These are phyloP conservation scores for Anoplopoma fimbria DNA, from an alignment of 2,113 vertebrate genomes.

Conservation along the genomic window DNA sequence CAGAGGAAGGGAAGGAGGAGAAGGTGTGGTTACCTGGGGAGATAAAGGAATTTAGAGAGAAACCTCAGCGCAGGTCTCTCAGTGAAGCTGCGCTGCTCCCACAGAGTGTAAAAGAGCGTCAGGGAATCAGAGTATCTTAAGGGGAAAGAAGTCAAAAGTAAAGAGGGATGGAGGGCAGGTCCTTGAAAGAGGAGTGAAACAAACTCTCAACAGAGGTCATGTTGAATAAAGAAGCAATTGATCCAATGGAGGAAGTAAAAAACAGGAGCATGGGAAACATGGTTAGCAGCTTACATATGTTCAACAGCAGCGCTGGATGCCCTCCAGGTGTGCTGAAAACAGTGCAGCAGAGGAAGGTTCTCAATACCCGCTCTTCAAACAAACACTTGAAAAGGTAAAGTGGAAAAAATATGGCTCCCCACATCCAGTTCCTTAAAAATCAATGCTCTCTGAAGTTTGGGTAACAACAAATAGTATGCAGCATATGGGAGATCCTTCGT, in stretches of 20 bases:
- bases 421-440: slow-evolving; percentile 58
- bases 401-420: slow-evolving; percentile 54
- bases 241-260: slow-evolving; percentile 55
- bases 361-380: slow-evolving; percentile 60
- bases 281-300: slow-evolving; percentile 65
- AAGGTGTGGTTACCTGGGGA: slow-evolving; percentile 77
- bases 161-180: slow-evolving; percentile 53
- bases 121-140: slow-evolving; percentile 25
- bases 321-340: slow-evolving; percentile 72
- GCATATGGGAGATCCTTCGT: slow-evolving; percentile 44
- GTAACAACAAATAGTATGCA: slow-evolving; percentile 49
- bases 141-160: slow-evolving; percentile 50
- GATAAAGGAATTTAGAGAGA: slow-evolving; percentile 56
- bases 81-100: slow-evolving; percentile 49
- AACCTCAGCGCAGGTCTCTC: slow-evolving; percentile 24
- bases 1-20: slow-evolving; percentile 22
- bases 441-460: slow-evolving; percentile 64
- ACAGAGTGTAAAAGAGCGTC: slow-evolving; percentile 52
- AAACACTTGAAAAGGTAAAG: slow-evolving; percentile 70
- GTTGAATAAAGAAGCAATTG: slow-evolving; percentile 59
- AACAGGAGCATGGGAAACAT: slow-evolving; percentile 31
- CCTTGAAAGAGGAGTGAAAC: slow-evolving; percentile 63
- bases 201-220: slow-evolving; percentile 45
- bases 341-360: slow-evolving; percentile 65
- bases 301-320: slow-evolving; percentile 53